These are phyloP conservation scores for Sipha maydis DNA, from an alignment of 2,888 invertebrate species.

Conservation along the genomic window DNA sequence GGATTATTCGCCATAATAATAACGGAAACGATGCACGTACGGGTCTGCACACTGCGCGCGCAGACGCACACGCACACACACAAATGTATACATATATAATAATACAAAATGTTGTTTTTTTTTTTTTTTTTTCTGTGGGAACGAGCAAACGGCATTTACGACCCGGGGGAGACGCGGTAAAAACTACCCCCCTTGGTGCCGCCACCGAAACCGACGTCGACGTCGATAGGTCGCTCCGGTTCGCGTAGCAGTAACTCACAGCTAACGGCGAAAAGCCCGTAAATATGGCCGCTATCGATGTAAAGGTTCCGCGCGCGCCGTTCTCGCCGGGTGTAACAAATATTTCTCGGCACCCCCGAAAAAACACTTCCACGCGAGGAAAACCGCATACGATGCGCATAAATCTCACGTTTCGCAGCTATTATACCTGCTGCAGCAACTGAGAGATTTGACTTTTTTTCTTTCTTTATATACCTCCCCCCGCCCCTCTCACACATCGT, in stretches of 20 bases:
- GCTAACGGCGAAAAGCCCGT: slow-evolving; percentile 40
- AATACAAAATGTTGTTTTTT: background rate
- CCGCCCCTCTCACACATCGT: too few species aligned
- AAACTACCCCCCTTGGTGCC: background rate
- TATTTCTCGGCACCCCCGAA: slow-evolving; percentile 20
- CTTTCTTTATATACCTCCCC: background rate
- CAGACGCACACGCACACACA: background rate
- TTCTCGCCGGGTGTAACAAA: background rate
- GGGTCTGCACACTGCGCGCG: background rate
- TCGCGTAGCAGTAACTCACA: slow-evolving; percentile 8
- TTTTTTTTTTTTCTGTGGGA: background rate
- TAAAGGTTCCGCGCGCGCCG: background rate
- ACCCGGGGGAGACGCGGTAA: background rate
- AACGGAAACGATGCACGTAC: background rate
- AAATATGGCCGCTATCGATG: slow-evolving; percentile 41
- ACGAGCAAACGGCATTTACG: slow-evolving; percentile 22
- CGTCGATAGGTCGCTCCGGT: background rate
- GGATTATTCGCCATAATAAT: slow-evolving; percentile 36
- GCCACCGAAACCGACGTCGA: background rate
- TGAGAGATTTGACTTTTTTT: slow-evolving; percentile 16
- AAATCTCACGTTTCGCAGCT: slow-evolving; percentile 3
- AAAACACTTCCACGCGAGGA: slow-evolving; percentile 10
- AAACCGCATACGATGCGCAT: slow-evolving; percentile 36
- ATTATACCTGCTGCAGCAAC: background rate
- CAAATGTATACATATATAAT: background rate